Percentiles rank a stretch among this genome's conserved stretches.
These are phyloP conservation scores for Frieseomelitta varia DNA, from an alignment of 1,140 invertebrate genomes.

Conservation along the genomic window DNA sequence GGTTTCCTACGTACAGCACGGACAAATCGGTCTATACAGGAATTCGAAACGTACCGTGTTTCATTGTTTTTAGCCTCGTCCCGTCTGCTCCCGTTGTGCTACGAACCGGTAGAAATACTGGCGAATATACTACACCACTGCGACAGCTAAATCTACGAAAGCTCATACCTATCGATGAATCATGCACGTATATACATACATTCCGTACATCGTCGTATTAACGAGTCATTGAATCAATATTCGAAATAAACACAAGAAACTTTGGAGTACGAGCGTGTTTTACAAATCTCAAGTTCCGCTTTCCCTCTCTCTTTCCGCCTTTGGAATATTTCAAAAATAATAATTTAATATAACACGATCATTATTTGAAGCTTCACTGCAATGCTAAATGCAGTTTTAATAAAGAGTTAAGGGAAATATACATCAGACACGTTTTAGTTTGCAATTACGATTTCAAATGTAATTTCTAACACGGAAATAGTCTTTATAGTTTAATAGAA, in stretches of 20 bases:
- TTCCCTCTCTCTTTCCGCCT: background rate
- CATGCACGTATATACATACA: background rate
- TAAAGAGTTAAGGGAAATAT: too few relatives aligned
- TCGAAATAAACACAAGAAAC: background rate
- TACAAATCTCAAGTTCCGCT: background rate
- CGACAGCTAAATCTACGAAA: background rate
- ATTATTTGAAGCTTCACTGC: too few relatives aligned
- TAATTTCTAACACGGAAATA: too few relatives aligned
- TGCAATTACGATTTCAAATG: too few relatives aligned
- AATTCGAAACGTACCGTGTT: conserved; percentile 20
- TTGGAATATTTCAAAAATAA: background rate
- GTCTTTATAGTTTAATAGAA: too few relatives aligned
- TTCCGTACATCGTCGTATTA: background rate
- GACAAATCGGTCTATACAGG: conserved; percentile 23
- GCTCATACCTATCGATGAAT: background rate
- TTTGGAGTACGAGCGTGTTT: background rate
- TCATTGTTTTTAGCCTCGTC: conserved; percentile 25
- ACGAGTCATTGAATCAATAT: background rate
- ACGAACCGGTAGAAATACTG: background rate
- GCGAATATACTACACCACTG: background rate
- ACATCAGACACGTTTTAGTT: too few relatives aligned
- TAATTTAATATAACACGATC: background rate
- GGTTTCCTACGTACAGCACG: background rate
- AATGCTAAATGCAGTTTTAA: too few relatives aligned
- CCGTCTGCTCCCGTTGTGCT: background rate